Base-by-base conservation (phyloP, 2,888 invertebrate genomes). In the Galerucella nymphaeae region DNA sequence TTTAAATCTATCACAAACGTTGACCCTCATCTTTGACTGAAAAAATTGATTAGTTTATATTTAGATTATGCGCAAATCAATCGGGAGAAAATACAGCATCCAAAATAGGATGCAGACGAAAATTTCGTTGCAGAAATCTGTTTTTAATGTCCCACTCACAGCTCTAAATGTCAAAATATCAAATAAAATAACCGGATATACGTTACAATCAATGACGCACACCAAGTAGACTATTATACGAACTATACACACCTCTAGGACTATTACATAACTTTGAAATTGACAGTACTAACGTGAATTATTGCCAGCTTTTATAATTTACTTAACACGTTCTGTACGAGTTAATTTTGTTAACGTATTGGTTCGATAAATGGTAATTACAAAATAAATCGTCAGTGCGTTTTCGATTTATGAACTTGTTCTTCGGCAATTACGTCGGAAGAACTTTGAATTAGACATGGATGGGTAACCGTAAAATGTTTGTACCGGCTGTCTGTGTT, bases 331-430 rank as follows among this genome's bases (percentile, higher is more conserved):
- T 71, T 72, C 61, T 65, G 66, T 77, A 76, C 55, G 74, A 77
- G 76, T 76, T 74, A 75, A 77, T 77, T 76, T 77, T 66, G 70
- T 71, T 68, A 76, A 76, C 71, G 69, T 76, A 77, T 74, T 75
- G 77, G 74, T 72, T 74, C 74, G 74, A 76, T 75, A 74, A 76
- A 73, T 70, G 73, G 75, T 76, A 77, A 77, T 76, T 75, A 75
- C 66, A 69, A 63, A 74, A 77, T 75, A 75, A 77, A 76, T 77
- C 77, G 75, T 75, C 77, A 73, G 63, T 67, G 69, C 42, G 30
- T 63, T 55, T 70, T 63, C 71, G 74, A 77, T 77, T 77, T 77
- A 77, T 75, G 42, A 66, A 74, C 68, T 68, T 65, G 74, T 74
- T 74, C 65, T 64, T 48, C 50, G 42, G 74, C 74, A 66, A 74